Evolutionary conservation across 2,888 invertebrate species (phyloP).

Genomic region (Conops quadrifasciatus): DNA sequence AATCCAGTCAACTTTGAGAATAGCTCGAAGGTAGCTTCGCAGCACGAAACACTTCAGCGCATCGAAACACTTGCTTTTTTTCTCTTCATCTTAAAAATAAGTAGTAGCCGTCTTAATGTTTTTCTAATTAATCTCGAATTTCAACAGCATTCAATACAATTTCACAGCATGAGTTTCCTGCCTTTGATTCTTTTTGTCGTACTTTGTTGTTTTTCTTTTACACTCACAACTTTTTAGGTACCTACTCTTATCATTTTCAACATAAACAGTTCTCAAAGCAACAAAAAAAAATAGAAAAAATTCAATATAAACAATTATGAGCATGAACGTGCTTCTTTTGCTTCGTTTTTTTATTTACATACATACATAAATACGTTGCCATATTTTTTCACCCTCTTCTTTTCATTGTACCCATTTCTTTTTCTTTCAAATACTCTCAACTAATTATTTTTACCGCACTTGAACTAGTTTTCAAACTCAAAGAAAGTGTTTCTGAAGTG

Average conservation of each 20-base stretch:
- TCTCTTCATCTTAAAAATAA: not conserved
- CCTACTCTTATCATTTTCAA: not conserved
- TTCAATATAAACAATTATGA: no score
- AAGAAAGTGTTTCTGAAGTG: not conserved
- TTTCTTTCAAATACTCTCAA: slow-evolving; percentile 17
- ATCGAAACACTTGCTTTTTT: not conserved
- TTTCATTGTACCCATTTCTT: not conserved
- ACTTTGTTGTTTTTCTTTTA: not conserved
- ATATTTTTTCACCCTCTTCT: not conserved
- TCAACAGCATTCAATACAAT: not conserved
- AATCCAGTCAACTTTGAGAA: not conserved
- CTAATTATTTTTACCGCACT: slow-evolving; percentile 30
- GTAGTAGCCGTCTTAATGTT: not conserved
- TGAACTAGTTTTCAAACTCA: slow-evolving; percentile 8
- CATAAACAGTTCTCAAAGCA: not conserved
- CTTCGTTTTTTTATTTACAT: not conserved
- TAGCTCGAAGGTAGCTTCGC: not conserved
- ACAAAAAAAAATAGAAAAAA: not conserved
- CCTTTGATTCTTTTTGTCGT: not conserved
- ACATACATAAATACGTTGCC: not conserved
- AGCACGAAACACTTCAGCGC: no score
- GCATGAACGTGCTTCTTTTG: not conserved
- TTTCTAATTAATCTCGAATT: slow-evolving; percentile 17
- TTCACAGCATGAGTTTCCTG: not conserved
- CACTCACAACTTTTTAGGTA: not conserved